These are phyloP conservation scores for Ostrea denselamellosa DNA, from an alignment of 1,140 invertebrate genomes.

Conservation along the genomic window DNA sequence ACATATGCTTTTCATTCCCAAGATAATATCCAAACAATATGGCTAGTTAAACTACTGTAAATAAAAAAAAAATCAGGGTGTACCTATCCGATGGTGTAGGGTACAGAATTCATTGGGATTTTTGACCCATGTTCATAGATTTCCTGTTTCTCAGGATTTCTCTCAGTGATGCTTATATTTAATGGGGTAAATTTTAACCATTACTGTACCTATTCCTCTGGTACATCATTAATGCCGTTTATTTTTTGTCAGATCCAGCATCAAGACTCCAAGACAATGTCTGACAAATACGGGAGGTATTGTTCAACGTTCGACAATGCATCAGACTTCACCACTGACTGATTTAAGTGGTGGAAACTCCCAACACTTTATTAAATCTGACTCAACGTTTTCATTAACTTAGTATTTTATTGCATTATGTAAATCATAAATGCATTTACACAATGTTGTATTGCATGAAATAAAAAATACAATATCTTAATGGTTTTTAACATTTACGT, in stretches of 20 bases:
- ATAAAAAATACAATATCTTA: slow-evolving; percentile 15
- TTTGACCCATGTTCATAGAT: no score
- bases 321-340: not conserved
- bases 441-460: slow-evolving; percentile 32
- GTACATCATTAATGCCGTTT: not conserved
- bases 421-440: slow-evolving; percentile 30
- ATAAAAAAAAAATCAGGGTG: no score
- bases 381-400: not conserved
- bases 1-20: no score
- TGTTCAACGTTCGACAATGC: not conserved
- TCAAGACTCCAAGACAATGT: not conserved
- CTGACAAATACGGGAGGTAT: not conserved
- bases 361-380: not conserved
- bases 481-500: not conserved
- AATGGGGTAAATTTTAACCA: no score
- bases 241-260: not conserved
- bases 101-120: no score
- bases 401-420: slow-evolving; percentile 31
- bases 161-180: no score
- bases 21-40: no score
- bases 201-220: no score
- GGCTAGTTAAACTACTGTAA: no score
- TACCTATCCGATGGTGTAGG: no score
- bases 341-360: no score
- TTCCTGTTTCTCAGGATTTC: no score